Evolutionary conservation across 2,113 vertebrate species (phyloP).

Genomic region (Tauraco erythrolophus): DNA sequence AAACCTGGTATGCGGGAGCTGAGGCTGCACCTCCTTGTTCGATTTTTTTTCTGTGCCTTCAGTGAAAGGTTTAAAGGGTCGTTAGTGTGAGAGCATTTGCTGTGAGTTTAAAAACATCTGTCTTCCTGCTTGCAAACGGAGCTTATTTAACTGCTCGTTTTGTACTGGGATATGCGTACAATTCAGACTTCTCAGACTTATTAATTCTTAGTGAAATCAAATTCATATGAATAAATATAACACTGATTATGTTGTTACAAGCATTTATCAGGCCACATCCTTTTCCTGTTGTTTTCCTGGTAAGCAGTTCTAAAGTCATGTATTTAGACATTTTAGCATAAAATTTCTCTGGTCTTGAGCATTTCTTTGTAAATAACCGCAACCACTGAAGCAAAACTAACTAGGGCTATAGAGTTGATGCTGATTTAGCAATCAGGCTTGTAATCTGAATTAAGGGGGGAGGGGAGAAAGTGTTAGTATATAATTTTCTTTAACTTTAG

Average conservation of each 20-base stretch:
- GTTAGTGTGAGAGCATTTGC: not conserved
- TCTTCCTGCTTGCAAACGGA: not conserved
- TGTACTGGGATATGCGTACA: rapidly evolving
- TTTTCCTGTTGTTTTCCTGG: constrained; percentile 66
- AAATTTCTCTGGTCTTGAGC: not conserved
- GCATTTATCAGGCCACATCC: constrained; percentile 65
- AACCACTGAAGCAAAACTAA: not conserved
- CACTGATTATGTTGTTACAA: not conserved
- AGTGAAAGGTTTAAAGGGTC: not conserved
- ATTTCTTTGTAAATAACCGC: constrained; percentile 44
- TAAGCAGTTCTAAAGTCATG: constrained; percentile 8
- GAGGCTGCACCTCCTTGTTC: not conserved
- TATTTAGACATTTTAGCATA: constrained; percentile 23
- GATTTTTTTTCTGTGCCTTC: not conserved
- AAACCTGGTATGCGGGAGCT: rapidly evolving
- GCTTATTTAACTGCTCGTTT: not conserved
- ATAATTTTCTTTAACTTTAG: not conserved
- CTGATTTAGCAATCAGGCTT: not conserved
- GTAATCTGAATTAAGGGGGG: not conserved
- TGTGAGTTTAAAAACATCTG: not conserved
- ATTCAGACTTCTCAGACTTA: not conserved
- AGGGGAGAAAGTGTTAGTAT: not conserved
- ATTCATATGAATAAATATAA: not conserved
- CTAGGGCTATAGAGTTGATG: not conserved
- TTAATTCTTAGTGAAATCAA: constrained; percentile 24